A percentile compares a stretch with the other conserved stretches of the same genome.
phyloP scores from a whole-genome alignment of 2,113 vertebrate species.

The Diadophis punctatus region DNA sequence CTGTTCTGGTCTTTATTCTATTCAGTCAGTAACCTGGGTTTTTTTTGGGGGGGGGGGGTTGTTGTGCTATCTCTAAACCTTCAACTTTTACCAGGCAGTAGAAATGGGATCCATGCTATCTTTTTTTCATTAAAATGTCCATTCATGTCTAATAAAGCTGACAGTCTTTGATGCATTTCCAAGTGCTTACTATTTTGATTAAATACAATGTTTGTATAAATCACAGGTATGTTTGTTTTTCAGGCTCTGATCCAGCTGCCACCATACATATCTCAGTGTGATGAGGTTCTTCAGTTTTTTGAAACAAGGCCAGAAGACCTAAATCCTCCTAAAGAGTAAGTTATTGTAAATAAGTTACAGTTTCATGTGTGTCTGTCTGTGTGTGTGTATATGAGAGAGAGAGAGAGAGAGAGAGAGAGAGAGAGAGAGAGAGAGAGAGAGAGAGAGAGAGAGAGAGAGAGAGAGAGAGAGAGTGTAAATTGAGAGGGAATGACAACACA shows the following conservation, averaged over 20 bases:
- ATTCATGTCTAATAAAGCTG: neutral
- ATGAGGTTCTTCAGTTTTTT: slow-evolving; percentile 95
- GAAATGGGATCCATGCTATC: neutral
- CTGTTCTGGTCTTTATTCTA: neutral
- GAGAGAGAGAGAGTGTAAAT: neutral
- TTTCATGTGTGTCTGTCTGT: neutral
- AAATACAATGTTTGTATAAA: neutral
- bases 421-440: no score
- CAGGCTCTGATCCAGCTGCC: slow-evolving; percentile 96
- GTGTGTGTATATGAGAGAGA: neutral
- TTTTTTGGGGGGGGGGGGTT: no score
- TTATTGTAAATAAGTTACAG: slow-evolving; percentile 10
- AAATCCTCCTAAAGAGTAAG: slow-evolving; percentile 93
- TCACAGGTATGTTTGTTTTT: neutral
- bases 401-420: no score
- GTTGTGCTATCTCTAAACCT: neutral
- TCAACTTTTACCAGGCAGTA: neutral
- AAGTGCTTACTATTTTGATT: neutral
- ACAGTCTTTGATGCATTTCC: neutral
- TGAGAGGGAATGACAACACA: neutral
- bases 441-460: no score
- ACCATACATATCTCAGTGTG: slow-evolving; percentile 96
- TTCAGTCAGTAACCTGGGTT: neutral
- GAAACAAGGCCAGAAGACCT: slow-evolving; percentile 94
- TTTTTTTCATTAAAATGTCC: neutral